These are phyloP conservation scores for Boulengeromyrus knoepffleri DNA, from an alignment of 2,113 vertebrate species.

Conservation along the genomic window DNA sequence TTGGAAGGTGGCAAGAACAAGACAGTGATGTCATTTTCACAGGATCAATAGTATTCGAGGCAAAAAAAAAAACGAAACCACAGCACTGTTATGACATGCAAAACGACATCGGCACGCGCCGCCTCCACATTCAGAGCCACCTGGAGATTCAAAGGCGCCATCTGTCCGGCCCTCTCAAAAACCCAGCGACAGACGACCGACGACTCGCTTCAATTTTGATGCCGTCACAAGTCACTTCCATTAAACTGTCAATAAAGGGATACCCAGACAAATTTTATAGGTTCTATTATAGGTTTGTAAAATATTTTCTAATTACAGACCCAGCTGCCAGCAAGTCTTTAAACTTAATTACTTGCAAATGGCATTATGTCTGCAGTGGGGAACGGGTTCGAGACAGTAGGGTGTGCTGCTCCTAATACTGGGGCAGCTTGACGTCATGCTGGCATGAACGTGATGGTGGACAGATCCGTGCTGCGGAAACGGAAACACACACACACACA, in stretches of 20 bases:
- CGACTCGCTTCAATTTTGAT: background rate
- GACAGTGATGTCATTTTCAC: background rate
- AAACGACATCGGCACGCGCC: background rate
- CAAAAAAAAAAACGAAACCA: background rate
- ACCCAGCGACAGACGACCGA: background rate
- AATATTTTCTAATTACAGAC: background rate
- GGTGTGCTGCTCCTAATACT: background rate
- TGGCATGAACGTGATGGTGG: background rate
- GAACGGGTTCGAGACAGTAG: background rate
- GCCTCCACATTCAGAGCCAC: background rate
- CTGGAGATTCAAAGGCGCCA: background rate
- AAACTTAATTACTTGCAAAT: conserved; percentile 2
- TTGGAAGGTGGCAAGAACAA: background rate
- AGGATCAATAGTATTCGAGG: background rate
- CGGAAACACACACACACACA: no score
- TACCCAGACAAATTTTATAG: background rate
- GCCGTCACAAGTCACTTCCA: background rate
- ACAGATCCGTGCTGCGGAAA: background rate
- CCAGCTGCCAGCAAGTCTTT: conserved; percentile 3
- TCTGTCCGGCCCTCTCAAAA: background rate
- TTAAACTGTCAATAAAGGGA: background rate
- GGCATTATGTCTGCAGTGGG: background rate
- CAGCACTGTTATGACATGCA: background rate
- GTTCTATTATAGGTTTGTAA: background rate
- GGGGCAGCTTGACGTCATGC: background rate